These are phyloP conservation scores for Sturmia bella DNA, from an alignment of 2,888 invertebrate genomes.

Conservation along the genomic window DNA sequence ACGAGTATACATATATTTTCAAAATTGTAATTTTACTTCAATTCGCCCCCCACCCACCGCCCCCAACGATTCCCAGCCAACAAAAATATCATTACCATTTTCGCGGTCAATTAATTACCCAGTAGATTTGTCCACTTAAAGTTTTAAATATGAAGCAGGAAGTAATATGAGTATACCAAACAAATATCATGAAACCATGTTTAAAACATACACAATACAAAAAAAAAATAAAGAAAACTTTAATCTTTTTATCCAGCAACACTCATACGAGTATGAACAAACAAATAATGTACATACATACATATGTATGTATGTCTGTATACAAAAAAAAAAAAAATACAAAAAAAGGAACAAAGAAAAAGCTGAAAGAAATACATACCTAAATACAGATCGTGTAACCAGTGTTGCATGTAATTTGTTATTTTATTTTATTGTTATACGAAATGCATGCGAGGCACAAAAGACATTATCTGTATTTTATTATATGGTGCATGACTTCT, in stretches of 20 bases:
- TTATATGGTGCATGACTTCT: constrained; percentile 66
- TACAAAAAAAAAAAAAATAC: constrained; percentile 23
- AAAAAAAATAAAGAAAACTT: constrained; percentile 8
- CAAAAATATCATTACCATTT: background rate
- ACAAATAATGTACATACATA: background rate
- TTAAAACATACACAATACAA: constrained; percentile 10
- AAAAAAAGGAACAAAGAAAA: constrained; percentile 8
- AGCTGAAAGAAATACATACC: constrained; percentile 16
- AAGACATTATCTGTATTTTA: constrained; percentile 65
- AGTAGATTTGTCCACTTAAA: constrained; percentile 30
- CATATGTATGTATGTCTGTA: no score
- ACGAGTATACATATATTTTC: no score
- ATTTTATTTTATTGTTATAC: constrained; percentile 79
- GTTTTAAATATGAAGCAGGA: constrained; percentile 36
- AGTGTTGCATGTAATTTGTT: constrained; percentile 80
- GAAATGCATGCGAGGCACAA: constrained; percentile 71
- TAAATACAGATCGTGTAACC: constrained; percentile 72
- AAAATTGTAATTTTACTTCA: background rate
- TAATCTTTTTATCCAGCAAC: constrained; percentile 54
- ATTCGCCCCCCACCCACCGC: no score
- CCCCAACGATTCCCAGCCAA: background rate
- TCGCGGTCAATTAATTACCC: constrained; percentile 32
- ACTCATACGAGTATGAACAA: constrained; percentile 34
- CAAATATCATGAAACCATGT: constrained; percentile 46
- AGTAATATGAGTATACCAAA: constrained; percentile 45